Base-by-base conservation (phyloP, 2,888 invertebrate genomes). In the Ashinkailepas kermadecensis region DNA sequence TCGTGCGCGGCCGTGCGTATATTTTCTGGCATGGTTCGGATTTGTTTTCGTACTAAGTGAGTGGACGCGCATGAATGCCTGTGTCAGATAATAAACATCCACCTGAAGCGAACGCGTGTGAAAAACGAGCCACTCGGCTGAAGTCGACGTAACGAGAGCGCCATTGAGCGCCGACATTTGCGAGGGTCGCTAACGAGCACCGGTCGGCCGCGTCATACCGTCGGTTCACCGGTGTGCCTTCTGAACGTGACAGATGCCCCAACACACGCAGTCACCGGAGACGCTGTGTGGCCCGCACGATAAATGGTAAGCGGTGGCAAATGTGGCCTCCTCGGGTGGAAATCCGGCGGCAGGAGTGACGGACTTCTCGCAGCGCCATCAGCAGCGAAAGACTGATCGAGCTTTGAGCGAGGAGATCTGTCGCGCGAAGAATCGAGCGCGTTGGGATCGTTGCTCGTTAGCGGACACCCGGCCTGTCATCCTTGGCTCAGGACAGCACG, bases 41-140 rank as follows among this genome's bases (percentile, higher is more conserved):
- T 78, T 78, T 78, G 78, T 58, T 78, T 78, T 78, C 78, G 57
- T 78, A 78, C 57, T 78, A 78, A 78, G 58, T 58, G 78, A 58
- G 58, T 58, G 58, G 58, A 58, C 57, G 58, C 57, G 58, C 58
- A 58, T 78, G 78, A 58, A 78, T 58, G 58, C 78, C 18, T 58
- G 58, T 78, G 78, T 78, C 78, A 58, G 78, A 57, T 78, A 78
- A 78, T 78, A 78, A 78, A 78, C 23, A 78, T 78, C 23, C 78
- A 78, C 78, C 78, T 78, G 74, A 54, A 70, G 25, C 54, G 39
- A 18, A 8, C 4, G 39, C 54, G 15, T 74, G 54, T 74, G 54
- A 74, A 15, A 25, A 18, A 15, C 74, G 54, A 10, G 18, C 74
- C 13, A 3, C 74, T 39, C 11, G 12, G 15, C 18, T 74, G 74